These are phyloP conservation scores for Carterocephalus palaemon DNA, from an alignment of 2,888 invertebrate genomes.

Conservation along the genomic window DNA sequence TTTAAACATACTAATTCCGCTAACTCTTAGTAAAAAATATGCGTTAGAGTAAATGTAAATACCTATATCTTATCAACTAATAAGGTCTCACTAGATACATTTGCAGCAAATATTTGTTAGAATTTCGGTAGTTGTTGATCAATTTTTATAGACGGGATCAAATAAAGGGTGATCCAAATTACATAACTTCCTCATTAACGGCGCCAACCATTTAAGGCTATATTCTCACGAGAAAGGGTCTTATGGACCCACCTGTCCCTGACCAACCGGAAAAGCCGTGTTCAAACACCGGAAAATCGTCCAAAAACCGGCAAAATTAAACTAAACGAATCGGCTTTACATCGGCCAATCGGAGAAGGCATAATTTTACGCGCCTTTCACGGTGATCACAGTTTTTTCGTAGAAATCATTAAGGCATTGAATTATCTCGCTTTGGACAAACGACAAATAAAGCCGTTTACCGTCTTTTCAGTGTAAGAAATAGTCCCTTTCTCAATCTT, in stretches of 20 bases:
- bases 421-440: constrained; percentile 35
- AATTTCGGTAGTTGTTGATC: too few species aligned
- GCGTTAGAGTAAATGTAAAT: too few species aligned
- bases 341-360: constrained; percentile 48
- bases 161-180: constrained; percentile 21
- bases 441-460: constrained; percentile 40
- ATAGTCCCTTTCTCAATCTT: too few species aligned
- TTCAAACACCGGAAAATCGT: constrained; percentile 74
- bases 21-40: too few species aligned
- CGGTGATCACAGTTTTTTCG: constrained; percentile 56
- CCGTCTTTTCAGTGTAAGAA: constrained; percentile 17
- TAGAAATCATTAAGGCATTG: constrained; percentile 66
- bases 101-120: too few species aligned
- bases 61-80: too few species aligned
- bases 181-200: constrained; percentile 53
- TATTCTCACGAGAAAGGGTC: constrained; percentile 70
- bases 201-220: constrained; percentile 45
- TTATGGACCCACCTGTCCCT: constrained; percentile 63
- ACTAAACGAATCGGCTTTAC: constrained; percentile 59
- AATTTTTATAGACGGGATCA: too few species aligned
- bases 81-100: too few species aligned
- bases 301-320: constrained; percentile 70
- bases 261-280: constrained; percentile 69
- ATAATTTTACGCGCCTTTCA: constrained; percentile 65
- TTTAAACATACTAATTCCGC: too few species aligned